Conservation (phyloP, 2,888 invertebrate species). For the Peribatodes rhomboidaria region DNA sequence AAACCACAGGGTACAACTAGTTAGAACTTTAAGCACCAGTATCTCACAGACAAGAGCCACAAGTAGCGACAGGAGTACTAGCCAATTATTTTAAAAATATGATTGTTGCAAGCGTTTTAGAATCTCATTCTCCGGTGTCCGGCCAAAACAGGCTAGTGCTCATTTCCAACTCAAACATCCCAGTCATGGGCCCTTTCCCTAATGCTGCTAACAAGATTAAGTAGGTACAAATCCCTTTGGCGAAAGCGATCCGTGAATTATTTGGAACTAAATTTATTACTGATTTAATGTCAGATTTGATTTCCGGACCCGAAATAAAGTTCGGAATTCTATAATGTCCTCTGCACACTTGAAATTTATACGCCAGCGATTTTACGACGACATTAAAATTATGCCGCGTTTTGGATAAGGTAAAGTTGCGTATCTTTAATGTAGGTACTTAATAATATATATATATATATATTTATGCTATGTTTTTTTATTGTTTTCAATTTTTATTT, state of each 20-base stretch:
- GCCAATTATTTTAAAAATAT: no score
- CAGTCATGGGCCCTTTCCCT: conserved; percentile 40
- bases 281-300: conserved; percentile 36
- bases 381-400: conserved; percentile 12
- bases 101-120: no score
- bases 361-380: conserved; percentile 11
- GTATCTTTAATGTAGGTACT: background rate
- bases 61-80: no score
- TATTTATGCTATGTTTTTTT: no score
- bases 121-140: background rate
- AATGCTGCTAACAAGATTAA: conserved; percentile 43
- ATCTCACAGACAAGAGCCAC: no score
- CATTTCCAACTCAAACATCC: conserved; percentile 22
- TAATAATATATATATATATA: no score
- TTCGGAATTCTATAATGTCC: conserved; percentile 20
- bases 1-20: no score
- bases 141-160: background rate
- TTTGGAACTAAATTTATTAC: conserved; percentile 41
- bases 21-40: no score
- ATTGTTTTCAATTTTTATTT: background rate
- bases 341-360: conserved; percentile 15
- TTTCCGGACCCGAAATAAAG: conserved; percentile 30
- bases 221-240: conserved; percentile 40
- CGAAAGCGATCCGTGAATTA: conserved; percentile 39
- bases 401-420: background rate